Evolutionary conservation across 2,113 vertebrate species (phyloP).

Genomic region (Saimiri boliviensis): DNA sequence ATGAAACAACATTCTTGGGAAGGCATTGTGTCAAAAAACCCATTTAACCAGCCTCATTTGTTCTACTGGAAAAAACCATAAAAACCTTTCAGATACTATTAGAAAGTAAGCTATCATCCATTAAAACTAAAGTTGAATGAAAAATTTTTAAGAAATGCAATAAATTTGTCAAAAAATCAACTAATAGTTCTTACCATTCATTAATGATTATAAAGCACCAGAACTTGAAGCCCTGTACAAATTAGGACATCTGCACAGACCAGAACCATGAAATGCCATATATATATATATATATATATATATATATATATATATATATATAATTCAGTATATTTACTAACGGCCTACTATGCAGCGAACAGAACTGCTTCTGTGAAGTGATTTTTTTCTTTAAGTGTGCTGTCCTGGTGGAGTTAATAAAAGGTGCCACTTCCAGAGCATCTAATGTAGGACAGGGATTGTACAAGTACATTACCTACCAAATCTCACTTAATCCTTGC

Average conservation of each 20-base stretch:
- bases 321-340: background rate
- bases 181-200: constrained; percentile 67
- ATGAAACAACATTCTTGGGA: constrained; percentile 41
- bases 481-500: constrained; percentile 54
- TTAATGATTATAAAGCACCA: constrained; percentile 68
- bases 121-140: constrained; percentile 75
- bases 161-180: constrained; percentile 74
- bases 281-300: too few relatives aligned
- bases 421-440: background rate
- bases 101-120: constrained; percentile 70
- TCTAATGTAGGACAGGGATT: constrained; percentile 34
- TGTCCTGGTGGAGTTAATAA: background rate
- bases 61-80: background rate
- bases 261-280: background rate
- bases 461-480: background rate
- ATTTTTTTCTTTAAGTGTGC: background rate
- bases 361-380: background rate
- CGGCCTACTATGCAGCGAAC: background rate
- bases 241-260: background rate
- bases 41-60: constrained; percentile 40
- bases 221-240: constrained; percentile 44
- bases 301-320: too few relatives aligned
- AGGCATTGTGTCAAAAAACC: constrained; percentile 55
- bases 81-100: constrained; percentile 63
- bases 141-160: constrained; percentile 77